Percentiles rank a stretch among this genome's conserved stretches.
phyloP scores from a whole-genome alignment of 2,797 vertebrate genomes.

The Enteromius fasciolatus region DNA sequence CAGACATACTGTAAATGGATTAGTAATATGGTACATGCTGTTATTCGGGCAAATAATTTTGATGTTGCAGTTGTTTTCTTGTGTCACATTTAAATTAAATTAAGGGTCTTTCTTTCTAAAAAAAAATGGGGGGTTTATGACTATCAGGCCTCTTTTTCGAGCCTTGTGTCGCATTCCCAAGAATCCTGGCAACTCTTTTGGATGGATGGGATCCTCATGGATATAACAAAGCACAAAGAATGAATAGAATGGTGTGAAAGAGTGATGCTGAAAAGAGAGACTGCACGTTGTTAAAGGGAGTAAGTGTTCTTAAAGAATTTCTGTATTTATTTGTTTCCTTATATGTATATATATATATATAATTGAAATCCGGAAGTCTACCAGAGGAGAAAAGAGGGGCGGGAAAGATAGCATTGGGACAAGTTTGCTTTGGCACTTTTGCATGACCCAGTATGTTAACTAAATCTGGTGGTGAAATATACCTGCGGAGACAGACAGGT shows the following conservation, averaged over 20 bases:
- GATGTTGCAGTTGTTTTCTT: slow-evolving; percentile 69
- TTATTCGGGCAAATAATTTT: slow-evolving; percentile 61
- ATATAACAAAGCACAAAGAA: slow-evolving; percentile 78
- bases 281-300: slow-evolving; percentile 76
- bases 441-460: slow-evolving; percentile 71
- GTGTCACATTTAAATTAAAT: slow-evolving; percentile 56
- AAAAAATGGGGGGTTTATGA: slow-evolving; percentile 64
- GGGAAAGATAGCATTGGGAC: slow-evolving; percentile 52
- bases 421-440: slow-evolving; percentile 70
- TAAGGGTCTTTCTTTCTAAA: slow-evolving; percentile 65
- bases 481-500: slow-evolving; percentile 77
- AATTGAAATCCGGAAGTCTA: slow-evolving; percentile 64
- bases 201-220: slow-evolving; percentile 81
- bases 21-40: slow-evolving; percentile 59
- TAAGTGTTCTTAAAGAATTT: slow-evolving; percentile 55
- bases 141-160: slow-evolving; percentile 68
- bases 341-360: slow-evolving; percentile 1
- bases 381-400: slow-evolving; percentile 37
- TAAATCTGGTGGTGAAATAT: slow-evolving; percentile 81
- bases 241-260: slow-evolving; percentile 84
- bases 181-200: slow-evolving; percentile 80
- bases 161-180: slow-evolving; percentile 73
- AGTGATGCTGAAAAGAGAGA: slow-evolving; percentile 81
- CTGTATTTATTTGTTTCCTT: neutral
- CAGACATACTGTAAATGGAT: neutral